phyloP scores from a whole-genome alignment of 2,113 vertebrate species.

The Eclectus roratus region DNA sequence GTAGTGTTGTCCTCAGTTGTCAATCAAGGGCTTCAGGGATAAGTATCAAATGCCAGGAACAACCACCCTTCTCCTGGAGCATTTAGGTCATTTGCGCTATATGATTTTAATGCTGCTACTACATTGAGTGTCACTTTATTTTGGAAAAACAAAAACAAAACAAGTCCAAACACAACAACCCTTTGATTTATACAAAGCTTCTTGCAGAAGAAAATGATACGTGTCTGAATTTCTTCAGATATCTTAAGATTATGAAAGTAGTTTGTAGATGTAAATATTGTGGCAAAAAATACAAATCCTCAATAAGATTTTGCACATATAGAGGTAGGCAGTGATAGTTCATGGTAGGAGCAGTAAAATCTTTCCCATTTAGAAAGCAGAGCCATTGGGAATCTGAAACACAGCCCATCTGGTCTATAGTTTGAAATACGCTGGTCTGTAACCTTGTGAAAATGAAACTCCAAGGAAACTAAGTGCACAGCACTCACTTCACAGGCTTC shows the following conservation, averaged over 20 bases:
- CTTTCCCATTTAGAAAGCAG: not conserved
- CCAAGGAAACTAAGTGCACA: not conserved
- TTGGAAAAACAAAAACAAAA: not conserved
- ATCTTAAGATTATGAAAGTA: not conserved
- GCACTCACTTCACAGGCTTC: not conserved
- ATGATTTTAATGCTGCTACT: not conserved
- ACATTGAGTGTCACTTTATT: not conserved
- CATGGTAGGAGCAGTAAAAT: not conserved
- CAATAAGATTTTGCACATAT: not conserved
- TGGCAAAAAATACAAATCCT: not conserved
- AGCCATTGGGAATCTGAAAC: conserved; percentile 1
- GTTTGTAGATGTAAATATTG: conserved; percentile 1
- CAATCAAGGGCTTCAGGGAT: not conserved
- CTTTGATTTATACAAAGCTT: not conserved
- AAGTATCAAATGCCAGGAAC: not conserved
- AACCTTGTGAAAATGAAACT: conserved; percentile 12
- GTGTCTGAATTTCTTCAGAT: not conserved
- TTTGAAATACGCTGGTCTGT: not conserved
- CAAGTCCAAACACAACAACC: not conserved
- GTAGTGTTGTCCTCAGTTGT: not conserved
- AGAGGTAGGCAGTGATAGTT: not conserved
- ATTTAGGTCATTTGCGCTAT: not conserved
- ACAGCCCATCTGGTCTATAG: not conserved
- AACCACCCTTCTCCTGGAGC: not conserved
- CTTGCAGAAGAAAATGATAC: not conserved